A percentile compares a stretch with the other conserved stretches of the same genome.
Conservation (phyloP, 2,113 vertebrate genomes). For the Ictalurus furcatus region DNA sequence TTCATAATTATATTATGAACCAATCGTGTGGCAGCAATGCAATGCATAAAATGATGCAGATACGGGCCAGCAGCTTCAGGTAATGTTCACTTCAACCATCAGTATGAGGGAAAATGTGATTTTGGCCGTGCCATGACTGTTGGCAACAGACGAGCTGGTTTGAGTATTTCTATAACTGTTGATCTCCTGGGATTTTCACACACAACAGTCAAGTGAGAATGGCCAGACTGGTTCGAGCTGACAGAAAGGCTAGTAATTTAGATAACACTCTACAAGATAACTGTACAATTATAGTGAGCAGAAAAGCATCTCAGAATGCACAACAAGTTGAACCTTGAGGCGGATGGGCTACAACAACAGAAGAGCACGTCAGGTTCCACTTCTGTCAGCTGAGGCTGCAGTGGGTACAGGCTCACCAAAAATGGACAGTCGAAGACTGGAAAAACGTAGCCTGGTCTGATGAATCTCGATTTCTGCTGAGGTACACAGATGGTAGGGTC, state of each 20-base stretch:
- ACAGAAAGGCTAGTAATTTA: not conserved
- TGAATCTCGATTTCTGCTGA: not conserved
- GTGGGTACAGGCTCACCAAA: not conserved
- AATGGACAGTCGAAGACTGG: not conserved
- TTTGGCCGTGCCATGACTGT: not conserved
- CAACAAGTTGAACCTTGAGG: not conserved
- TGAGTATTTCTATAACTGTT: not conserved
- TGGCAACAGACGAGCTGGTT: not conserved
- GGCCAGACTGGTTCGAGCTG: not conserved
- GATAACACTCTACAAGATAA: not conserved
- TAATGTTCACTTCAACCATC: not conserved
- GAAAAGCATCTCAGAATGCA: not conserved
- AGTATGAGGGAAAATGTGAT: not conserved
- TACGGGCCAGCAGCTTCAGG: not conserved
- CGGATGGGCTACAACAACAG: not conserved
- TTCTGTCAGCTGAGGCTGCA: not conserved
- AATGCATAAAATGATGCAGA: not conserved
- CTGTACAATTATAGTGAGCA: too few relatives aligned
- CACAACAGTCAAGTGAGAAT: not conserved
- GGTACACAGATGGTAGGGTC: not conserved
- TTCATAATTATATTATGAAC: not conserved
- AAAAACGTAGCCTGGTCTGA: not conserved
- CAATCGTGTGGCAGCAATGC: not conserved
- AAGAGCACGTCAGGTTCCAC: not conserved
- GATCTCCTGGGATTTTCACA: not conserved